Evolutionary conservation across 2,888 invertebrate genomes (phyloP), one percentile per base, ranked within the genome.

Genomic region (Sphaerophoria taeniata): DNA sequence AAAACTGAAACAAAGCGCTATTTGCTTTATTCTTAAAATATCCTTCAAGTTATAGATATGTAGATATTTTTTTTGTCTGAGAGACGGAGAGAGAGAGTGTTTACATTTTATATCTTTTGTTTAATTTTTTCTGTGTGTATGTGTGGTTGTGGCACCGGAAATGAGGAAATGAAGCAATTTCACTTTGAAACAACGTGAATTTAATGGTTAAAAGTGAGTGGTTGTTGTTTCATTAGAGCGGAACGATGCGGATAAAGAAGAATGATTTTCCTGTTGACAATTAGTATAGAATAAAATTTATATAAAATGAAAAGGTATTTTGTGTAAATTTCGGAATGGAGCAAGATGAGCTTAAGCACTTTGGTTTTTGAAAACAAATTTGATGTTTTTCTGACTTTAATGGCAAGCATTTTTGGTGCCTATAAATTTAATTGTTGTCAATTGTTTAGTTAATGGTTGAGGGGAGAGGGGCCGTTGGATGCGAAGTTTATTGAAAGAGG

Each of bases 131-230:
- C n/a, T 24, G 24, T 24, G 1, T 24, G 24, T 24, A 2, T 24
- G 24, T 24, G 24, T 75, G 72, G 84, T 43, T 67, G 80, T 72
- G 60, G 47, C 56, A 75, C 56, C 61, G 80, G 67, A 80, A 84
- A 76, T 63, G 72, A 61, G 84, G 75, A 84, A 84, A 84, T 80
- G 72, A 84, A 84, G 80, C 75, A 71, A 84, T 84, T 84, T 76
- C 61, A 61, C 75, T 75, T 71, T 75, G 75, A 69, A 72, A 75
- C 80, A 76, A 72, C 71, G 80, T 43, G 75, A 79, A 84, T 84
- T 84, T 79, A 79, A 84, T 79, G 79, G 58, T 55, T 71, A 45
- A 65, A 74, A 70, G 77, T 82, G 77, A 78, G 74, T 79, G 79
- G 79, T 63, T 80, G 75, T 80, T 75, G 75, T 80, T 75, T 75